Evolutionary conservation across 2,113 vertebrate genomes (phyloP), one percentile per base, ranked within the genome.

Genomic region (Pomatostomus ruficeps): DNA sequence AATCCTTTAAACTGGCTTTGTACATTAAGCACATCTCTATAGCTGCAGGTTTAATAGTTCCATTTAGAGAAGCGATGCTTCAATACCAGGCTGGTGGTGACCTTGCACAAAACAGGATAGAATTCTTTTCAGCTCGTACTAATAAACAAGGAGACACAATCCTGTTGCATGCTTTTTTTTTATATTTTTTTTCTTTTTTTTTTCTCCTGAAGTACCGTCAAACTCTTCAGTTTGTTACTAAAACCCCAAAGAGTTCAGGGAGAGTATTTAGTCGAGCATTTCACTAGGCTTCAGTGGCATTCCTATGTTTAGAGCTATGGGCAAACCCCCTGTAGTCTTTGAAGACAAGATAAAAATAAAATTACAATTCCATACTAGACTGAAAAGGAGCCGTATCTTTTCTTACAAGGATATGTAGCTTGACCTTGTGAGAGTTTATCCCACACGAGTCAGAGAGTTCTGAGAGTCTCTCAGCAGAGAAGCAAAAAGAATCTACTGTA

Each of bases 1-100:
- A 93, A 90, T 66, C 84, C 45, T 92, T 91, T 87, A 79, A 77
- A 88, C 87, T 90, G 92, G 74, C 49, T 82, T 96, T 91, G 90
- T 95, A 96, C 29, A 95, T 84, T 74, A 91, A 96, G 89, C 79
- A 95, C 45, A 76, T 95, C 84, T 93, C 83, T 88, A 8, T n/a
- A 93, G 91, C 59, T 85, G 67, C 52, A 85, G 92, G 54, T 93
- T 7, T 82, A 85, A 62, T 90, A 85, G 75, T 71, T 88, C 42
- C 66, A 43, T 49, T 87, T n/a, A 23, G 49, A 95, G 81, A 95
- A 87, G 40, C 92, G 87, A 85, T 33, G 85, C 78, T 91, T 93
- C 61, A 48, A 63, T 38, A 35, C 52, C 82, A 93, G 95, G 89
- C 77, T 77, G 93, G 68, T 61, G 86, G 80, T 91, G 75, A 92